A percentile compares a stretch with the other conserved stretches of the same genome.
Conservation (phyloP, 1,140 invertebrate species). For the Whitmania pigra region DNA sequence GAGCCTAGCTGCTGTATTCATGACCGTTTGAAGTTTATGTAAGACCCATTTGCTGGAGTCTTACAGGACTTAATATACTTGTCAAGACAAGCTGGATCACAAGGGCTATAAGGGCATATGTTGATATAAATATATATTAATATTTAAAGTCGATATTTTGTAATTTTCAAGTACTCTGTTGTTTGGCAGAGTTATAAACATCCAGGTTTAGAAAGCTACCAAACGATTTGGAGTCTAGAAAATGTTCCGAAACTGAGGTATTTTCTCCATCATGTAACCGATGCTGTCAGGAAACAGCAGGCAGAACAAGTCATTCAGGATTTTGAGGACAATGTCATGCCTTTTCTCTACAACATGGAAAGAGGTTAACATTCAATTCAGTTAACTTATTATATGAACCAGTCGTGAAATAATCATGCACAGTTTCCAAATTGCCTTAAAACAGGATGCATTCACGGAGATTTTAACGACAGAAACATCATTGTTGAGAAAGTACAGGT, state of each 20-base stretch:
- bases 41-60: too few relatives aligned
- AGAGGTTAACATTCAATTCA: conserved; percentile 34
- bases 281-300: conserved; percentile 48
- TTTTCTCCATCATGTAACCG: conserved; percentile 56
- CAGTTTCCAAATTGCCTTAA: neutral
- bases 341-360: conserved; percentile 47
- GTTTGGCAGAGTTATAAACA: conserved; percentile 54
- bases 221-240: conserved; percentile 59
- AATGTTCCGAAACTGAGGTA: conserved; percentile 55
- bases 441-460: conserved; percentile 68
- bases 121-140: neutral
- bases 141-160: neutral
- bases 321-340: conserved; percentile 55
- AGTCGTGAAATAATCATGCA: too few relatives aligned
- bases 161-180: neutral
- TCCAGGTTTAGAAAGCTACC: conserved; percentile 52
- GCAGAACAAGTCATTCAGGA: conserved; percentile 53
- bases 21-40: too few relatives aligned
- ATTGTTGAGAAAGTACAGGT: conserved; percentile 44
- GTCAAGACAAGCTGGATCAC: too few relatives aligned
- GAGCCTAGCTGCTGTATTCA: too few relatives aligned
- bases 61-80: too few relatives aligned
- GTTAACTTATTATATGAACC: neutral
- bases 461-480: conserved; percentile 78
- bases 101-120: too few relatives aligned